These are phyloP conservation scores for Neoascia interrupta DNA, from an alignment of 2,888 invertebrate genomes.

Conservation along the genomic window DNA sequence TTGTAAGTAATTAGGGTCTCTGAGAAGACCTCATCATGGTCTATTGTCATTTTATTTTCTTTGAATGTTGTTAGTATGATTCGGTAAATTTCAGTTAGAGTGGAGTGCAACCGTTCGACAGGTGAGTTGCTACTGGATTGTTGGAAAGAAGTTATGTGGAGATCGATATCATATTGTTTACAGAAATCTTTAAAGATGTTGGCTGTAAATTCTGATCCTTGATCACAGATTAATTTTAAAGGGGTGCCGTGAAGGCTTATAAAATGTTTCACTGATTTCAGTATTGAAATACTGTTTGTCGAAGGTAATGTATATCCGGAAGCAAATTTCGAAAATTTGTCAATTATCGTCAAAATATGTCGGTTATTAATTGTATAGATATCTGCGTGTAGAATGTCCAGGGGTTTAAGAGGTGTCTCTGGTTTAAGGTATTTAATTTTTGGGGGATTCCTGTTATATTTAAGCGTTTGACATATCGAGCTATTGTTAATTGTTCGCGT, in stretches of 20 bases:
- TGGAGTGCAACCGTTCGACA: constrained; percentile 39
- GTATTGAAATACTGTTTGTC: constrained; percentile 23
- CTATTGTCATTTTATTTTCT: constrained; percentile 19
- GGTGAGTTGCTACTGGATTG: constrained; percentile 33
- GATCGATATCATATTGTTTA: constrained; percentile 5
- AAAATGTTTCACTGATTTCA: constrained; percentile 29
- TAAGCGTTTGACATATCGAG: not conserved
- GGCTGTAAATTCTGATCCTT: constrained; percentile 30
- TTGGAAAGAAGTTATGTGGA: constrained; percentile 40
- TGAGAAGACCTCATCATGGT: constrained; percentile 37
- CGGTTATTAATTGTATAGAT: constrained; percentile 16
- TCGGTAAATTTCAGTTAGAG: constrained; percentile 43
- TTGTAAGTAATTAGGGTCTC: constrained; percentile 42
- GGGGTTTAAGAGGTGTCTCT: constrained; percentile 12
- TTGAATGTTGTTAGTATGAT: constrained; percentile 12
- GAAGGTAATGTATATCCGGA: constrained; percentile 5
- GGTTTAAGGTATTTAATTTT: constrained; percentile 1
- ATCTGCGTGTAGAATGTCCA: constrained; percentile 23
- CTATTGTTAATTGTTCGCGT: constrained; percentile 25
- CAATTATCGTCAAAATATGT: constrained; percentile 24
- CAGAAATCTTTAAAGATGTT: constrained; percentile 49
- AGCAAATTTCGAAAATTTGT: constrained; percentile 20
- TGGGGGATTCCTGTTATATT: constrained; percentile 13
- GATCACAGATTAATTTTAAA: constrained; percentile 24
- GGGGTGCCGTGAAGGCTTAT: constrained; percentile 48